Evolutionary conservation across 1,140 invertebrate genomes (phyloP).

Genomic region (Magallana ariakensis): DNA sequence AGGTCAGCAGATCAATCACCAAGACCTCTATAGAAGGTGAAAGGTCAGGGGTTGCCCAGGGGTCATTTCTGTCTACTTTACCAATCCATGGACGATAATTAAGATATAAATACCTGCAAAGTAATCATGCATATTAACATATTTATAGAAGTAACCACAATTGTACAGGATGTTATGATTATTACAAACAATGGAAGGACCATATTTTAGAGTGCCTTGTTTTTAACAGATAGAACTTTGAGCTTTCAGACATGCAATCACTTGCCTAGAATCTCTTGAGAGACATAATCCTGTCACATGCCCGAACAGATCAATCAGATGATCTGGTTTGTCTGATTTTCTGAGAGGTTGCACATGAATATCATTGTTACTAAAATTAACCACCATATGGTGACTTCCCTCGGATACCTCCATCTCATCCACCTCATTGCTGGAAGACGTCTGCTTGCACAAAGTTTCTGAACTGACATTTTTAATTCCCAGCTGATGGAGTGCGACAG

Average conservation of each 20-base stretch:
- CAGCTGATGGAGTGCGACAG: slow-evolving; percentile 71
- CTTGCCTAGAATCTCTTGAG: slow-evolving; percentile 67
- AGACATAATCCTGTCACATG: slow-evolving; percentile 72
- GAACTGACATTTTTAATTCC: slow-evolving; percentile 66
- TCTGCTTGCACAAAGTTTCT: slow-evolving; percentile 12
- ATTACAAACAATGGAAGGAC: too few species aligned
- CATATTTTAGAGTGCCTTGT: too few species aligned
- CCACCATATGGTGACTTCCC: slow-evolving; percentile 65
- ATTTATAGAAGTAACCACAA: not conserved
- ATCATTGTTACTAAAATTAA: slow-evolving; percentile 70
- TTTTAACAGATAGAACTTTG: too few species aligned
- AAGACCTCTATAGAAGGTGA: slow-evolving; percentile 61
- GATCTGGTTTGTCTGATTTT: slow-evolving; percentile 65
- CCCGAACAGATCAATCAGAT: slow-evolving; percentile 70
- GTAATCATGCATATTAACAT: not conserved
- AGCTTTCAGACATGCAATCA: too few species aligned
- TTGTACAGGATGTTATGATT: too few species aligned
- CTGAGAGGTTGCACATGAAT: slow-evolving; percentile 59
- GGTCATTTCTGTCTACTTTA: slow-evolving; percentile 60
- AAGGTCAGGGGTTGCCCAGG: slow-evolving; percentile 63
- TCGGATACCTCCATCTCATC: slow-evolving; percentile 31
- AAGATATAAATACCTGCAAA: slow-evolving; percentile 60
- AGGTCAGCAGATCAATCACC: slow-evolving; percentile 60
- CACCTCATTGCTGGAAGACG: not conserved
- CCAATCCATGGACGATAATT: slow-evolving; percentile 66